Conservation (phyloP, 2,888 invertebrate species). For the Halictus ligatus region DNA sequence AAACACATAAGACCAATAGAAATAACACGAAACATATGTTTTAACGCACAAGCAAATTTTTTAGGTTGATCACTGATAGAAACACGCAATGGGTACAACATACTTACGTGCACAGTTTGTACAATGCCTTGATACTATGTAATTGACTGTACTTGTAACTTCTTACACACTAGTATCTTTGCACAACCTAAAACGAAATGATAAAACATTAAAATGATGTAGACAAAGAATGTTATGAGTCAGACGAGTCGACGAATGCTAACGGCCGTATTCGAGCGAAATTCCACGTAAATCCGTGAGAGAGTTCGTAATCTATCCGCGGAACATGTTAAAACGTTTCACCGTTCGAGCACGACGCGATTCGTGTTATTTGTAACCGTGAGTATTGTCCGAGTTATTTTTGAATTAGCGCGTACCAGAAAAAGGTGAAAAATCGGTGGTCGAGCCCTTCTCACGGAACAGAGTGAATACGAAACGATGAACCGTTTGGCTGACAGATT, state of each 20-base stretch:
- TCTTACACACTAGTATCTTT: conserved; percentile 56
- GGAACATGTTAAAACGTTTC: not conserved
- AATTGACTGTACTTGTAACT: conserved; percentile 66
- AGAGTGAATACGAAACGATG: conserved; percentile 29
- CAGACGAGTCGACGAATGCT: conserved; percentile 30
- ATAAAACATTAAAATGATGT: conserved; percentile 13
- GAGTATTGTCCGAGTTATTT: conserved; percentile 33
- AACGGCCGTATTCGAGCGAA: conserved; percentile 26
- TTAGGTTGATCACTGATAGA: not conserved
- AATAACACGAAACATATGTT: not conserved
- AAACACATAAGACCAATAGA: not conserved
- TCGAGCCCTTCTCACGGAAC: conserved; percentile 26
- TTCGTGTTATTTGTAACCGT: conserved; percentile 3
- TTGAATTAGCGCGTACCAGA: conserved; percentile 32
- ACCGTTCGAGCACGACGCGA: conserved; percentile 1
- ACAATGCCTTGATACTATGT: conserved; percentile 53
- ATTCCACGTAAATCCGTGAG: conserved; percentile 24
- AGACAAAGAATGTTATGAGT: conserved; percentile 29
- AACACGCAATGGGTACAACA: not conserved
- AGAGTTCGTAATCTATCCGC: not conserved
- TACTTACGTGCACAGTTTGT: conserved; percentile 67
- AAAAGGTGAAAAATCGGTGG: conserved; percentile 21
- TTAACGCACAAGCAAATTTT: not conserved
- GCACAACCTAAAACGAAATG: conserved; percentile 63
- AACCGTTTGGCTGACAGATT: conserved; percentile 56